Evolutionary conservation across 92 coral and sea anemone species (phyloP), one percentile per base, ranked within the genome.

Genomic region (Parazoanthus atlanticus): DNA sequence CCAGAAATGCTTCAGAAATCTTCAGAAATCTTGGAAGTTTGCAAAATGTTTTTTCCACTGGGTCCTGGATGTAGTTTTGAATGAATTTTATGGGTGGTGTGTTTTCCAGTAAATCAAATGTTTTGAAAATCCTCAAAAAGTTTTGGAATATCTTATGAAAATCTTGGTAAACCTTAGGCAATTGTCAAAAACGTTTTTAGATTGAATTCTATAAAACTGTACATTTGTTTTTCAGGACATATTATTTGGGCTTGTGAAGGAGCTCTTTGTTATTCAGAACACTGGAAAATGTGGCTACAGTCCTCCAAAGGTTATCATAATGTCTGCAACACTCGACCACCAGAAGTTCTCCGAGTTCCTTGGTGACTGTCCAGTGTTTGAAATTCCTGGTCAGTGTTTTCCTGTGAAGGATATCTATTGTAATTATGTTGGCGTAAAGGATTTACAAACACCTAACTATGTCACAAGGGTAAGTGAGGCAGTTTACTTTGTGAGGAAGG

Each of bases 291-390:
- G 72, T 29, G 86, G 64, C 23, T 26, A 67, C 34, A 58, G 11
- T 43, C 80, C 94, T 19, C 94, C 96, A 15, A 96, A 96, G 76
- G 76, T 96, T 41, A 43, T 96, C 31, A 88, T 94, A 61, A 96
- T 96, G 98, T 96, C 98, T 16, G 98, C 98, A 28, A 94, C 98
- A 15, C 89, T 96, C 32, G 90, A 96, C 89, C 96, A 91, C 72
- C 91, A 96, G 80, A 96, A 94, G 91, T 96, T 96, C 76, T 92
- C 98, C 13, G 87, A 92, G 25, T 96, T 96, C 88, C 92, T 96
- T 74, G 93, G 92, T 67, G 86, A 61, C 64, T 96, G 98, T 88
- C 98, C 98, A 74, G 96, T 96, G 84, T 89, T 96, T 86, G 96
- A 96, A 64, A 96, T 96, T 31, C 98, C 98, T 33, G 98, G 98